Base-by-base conservation (phyloP, 2,888 invertebrate genomes). In the Ormyrus labotus region DNA sequence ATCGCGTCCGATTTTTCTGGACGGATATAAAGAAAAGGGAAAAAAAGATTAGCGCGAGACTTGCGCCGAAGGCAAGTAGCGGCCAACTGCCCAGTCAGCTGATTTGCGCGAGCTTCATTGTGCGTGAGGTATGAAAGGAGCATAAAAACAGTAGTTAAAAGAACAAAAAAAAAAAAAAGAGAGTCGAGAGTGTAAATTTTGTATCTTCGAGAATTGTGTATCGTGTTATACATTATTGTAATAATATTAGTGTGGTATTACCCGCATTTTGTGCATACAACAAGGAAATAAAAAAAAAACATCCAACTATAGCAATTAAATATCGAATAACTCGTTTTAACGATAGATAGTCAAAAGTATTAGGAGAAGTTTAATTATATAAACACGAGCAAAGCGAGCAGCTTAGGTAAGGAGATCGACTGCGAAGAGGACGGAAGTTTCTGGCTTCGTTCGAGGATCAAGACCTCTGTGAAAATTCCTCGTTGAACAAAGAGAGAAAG, bases 161-260 rank as follows among this genome's bases (percentile, higher is more conserved):
- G 65, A 48, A 51, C 34, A 19, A 19, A 51, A 47, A 11, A 51
- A 11, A 51, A 51, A 45, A 58, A 45, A 58, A 58, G 9, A 67
- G 48, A 50, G 60, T 10, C 34, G 61, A 73, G 81, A 84, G 79
- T 89, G 89, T 89, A 89, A 87, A 89, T 89, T 89, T 89, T 89
- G 88, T 89, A 89, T 89, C 88, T 88, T 88, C 85, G 85, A 88
- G 85, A 34, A 88, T 81, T 88, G 88, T 87, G 88, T 88, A 89
- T 86, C 86, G 87, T 89, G 83, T 83, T 83, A 74, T 64, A 75
- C 64, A 53, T 80, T 74, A 82, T 72, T 80, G 74, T 83, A 82
- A 84, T 78, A 72, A 76, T 80, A 82, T 78, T 78, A 82, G 76
- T 82, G 78, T 74, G 82, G 79, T 67, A 72, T 34, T 81, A 81